phyloP scores from a whole-genome alignment of 2,888 invertebrate genomes.

The Hirtodrosophila cameraria region DNA sequence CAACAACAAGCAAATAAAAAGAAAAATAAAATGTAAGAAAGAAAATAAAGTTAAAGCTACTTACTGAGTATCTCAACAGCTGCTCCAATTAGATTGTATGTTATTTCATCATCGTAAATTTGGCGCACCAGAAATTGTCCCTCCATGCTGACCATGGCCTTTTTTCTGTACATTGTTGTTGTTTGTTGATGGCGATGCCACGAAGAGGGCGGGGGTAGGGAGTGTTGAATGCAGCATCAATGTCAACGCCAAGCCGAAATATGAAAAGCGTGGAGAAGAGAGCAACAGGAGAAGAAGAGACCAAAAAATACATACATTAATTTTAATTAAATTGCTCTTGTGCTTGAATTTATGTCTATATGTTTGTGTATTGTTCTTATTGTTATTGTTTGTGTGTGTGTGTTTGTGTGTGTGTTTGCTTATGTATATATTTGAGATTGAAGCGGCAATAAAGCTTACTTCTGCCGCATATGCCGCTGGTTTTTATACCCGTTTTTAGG shows the following conservation, averaged over 20 bases:
- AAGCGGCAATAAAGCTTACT: constrained; percentile 36
- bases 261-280: constrained; percentile 41
- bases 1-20: too few species aligned
- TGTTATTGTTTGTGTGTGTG: constrained; percentile 28
- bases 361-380: too few species aligned
- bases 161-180: constrained; percentile 87
- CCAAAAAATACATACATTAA: constrained; percentile 69
- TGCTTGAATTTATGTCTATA: constrained; percentile 45
- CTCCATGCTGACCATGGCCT: constrained; percentile 96
- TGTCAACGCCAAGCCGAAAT: constrained; percentile 43
- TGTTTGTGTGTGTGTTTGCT: constrained; percentile 18
- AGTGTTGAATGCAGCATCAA: constrained; percentile 31
- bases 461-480: constrained; percentile 32
- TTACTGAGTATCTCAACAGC: constrained; percentile 96
- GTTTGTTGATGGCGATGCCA: constrained; percentile 16
- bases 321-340: constrained; percentile 78
- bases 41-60: constrained; percentile 83
- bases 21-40: too few species aligned
- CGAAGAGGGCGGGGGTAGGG: constrained; percentile 1
- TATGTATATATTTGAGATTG: constrained; percentile 30
- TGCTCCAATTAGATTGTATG: constrained; percentile 95
- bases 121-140: constrained; percentile 97
- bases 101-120: constrained; percentile 97
- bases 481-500: constrained; percentile 15
- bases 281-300: constrained; percentile 31